A percentile compares a stretch with the other conserved stretches of the same genome.
Evolutionary conservation across 2,888 invertebrate species (phyloP).

Genomic region (Pediacus dermestoides): DNA sequence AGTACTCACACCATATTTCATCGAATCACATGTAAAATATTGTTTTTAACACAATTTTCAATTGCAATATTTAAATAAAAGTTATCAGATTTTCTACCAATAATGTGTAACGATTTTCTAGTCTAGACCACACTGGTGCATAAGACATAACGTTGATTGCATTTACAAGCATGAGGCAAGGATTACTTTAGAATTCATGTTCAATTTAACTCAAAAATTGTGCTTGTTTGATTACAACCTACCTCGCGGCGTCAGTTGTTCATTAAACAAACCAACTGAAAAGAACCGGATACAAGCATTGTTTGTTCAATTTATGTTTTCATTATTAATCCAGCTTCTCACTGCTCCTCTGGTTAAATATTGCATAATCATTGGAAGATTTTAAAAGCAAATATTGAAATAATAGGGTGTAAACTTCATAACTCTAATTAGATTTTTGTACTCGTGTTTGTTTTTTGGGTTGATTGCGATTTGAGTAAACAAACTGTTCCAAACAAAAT

Average conservation of each 20-base stretch:
- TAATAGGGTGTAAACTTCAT: not conserved
- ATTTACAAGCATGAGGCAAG: too few relatives aligned
- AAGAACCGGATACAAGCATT: constrained; percentile 23
- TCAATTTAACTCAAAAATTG: constrained; percentile 15
- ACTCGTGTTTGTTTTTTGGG: not conserved
- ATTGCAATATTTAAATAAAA: too few relatives aligned
- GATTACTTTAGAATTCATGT: too few relatives aligned
- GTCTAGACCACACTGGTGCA: too few relatives aligned
- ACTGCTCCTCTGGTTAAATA: constrained; percentile 12
- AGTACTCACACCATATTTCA: too few relatives aligned
- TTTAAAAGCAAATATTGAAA: constrained; percentile 5
- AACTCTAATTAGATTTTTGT: not conserved
- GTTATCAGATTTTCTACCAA: too few relatives aligned
- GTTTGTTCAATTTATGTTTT: constrained; percentile 24
- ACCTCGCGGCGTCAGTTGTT: constrained; percentile 22
- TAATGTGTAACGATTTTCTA: too few relatives aligned
- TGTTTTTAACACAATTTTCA: too few relatives aligned
- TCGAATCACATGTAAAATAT: too few relatives aligned
- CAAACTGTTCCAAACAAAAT: too few relatives aligned
- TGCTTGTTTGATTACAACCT: constrained; percentile 22
- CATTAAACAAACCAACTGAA: constrained; percentile 24
- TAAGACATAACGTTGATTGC: too few relatives aligned
- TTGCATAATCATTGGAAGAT: constrained; percentile 11
- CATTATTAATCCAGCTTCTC: constrained; percentile 20
- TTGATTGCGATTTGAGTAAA: not conserved